Conservation (phyloP, 2,113 vertebrate species). For the Neogale vison region DNA sequence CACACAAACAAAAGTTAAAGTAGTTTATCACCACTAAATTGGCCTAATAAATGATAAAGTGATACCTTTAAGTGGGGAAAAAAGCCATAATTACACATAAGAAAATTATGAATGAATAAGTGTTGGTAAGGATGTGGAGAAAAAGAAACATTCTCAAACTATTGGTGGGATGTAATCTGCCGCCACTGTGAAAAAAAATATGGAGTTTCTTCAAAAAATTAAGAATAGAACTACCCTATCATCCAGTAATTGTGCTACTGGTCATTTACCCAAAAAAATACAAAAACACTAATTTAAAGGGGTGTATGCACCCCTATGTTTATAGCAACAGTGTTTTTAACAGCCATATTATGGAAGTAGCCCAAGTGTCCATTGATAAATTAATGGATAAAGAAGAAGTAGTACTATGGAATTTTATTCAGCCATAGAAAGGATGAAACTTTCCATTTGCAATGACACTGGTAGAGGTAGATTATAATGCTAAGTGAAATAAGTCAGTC, state of each 20-base stretch:
- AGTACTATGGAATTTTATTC: background rate
- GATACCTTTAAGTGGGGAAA: background rate
- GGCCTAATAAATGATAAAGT: background rate
- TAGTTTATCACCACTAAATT: background rate
- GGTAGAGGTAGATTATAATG: background rate
- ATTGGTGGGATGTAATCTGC: background rate
- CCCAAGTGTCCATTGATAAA: background rate
- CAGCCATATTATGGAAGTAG: background rate
- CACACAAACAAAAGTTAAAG: background rate
- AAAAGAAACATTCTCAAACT: background rate
- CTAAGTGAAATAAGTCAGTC: background rate
- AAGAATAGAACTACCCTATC: background rate
- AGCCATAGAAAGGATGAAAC: background rate
- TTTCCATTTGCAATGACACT: background rate
- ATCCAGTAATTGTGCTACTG: background rate
- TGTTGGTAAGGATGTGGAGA: background rate
- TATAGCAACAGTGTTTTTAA: background rate
- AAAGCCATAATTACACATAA: background rate
- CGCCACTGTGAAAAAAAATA: background rate
- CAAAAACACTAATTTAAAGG: background rate
- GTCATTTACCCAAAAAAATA: background rate
- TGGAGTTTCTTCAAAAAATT: too few species aligned
- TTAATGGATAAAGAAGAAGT: background rate
- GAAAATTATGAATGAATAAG: background rate
- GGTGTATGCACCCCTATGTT: background rate